Conservation (phyloP, 2,113 vertebrate genomes). For the Ariopsis seemanni region DNA sequence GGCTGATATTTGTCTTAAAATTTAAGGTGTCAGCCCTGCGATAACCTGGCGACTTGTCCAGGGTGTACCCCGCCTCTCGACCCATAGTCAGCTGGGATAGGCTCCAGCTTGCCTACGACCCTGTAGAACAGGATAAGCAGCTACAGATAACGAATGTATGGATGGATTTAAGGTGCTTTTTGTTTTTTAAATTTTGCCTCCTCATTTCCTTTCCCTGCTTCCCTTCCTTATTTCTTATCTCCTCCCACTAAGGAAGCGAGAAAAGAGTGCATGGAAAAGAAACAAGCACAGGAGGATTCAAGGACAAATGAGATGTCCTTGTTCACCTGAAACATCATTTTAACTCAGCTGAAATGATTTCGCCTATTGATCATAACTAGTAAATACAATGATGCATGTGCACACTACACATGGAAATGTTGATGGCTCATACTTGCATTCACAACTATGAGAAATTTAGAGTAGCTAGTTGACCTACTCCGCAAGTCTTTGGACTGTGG, state of each 20-base stretch:
- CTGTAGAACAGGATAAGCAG: no score
- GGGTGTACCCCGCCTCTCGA: no score
- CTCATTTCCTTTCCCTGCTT: background rate
- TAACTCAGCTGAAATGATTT: background rate
- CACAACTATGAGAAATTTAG: no score
- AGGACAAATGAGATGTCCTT: background rate
- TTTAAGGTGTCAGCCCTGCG: no score
- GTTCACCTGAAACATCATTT: background rate
- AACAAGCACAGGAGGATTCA: background rate
- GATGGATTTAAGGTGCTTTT: background rate
- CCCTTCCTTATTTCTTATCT: background rate
- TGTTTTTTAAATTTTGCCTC: background rate
- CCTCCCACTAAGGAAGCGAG: background rate
- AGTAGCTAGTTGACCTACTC: no score
- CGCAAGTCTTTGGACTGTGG: no score
- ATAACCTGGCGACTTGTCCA: no score
- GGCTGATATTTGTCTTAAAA: background rate
- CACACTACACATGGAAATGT: background rate
- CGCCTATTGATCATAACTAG: background rate
- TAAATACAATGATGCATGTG: background rate
- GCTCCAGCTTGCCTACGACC: no score
- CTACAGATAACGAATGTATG: no score
- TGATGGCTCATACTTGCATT: background rate
- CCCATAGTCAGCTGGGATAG: no score
- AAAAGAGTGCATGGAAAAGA: background rate